Base-by-base conservation (phyloP, 1,140 invertebrate species). In the Condylostylus longicornis region DNA sequence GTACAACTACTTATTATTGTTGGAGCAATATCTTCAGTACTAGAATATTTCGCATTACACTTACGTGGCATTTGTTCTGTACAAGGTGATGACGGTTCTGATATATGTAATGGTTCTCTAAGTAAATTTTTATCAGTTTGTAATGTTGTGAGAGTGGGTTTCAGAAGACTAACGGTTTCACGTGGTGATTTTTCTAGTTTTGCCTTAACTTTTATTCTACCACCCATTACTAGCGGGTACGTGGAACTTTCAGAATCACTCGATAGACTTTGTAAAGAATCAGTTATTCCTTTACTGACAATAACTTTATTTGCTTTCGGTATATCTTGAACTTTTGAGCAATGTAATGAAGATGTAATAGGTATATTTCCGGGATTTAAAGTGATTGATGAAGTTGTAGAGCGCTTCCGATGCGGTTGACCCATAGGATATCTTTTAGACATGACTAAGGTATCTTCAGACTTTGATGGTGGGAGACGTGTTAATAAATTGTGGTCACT, bases 401-500 rank as follows among this genome's bases (percentile, higher is more conserved):
- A 10, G 43, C 28, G 4, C 18, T 14, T 19, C 46, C 40, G 5
- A 48, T 33, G 39, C 53, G 43, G 13, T 45, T 48, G 29, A 51
- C 45, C 47, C 18, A 60, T 45, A 41, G 57, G 49, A 44, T 74
- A 69, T 48, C 72, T 66, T 41, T 68, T 66, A 0, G 57, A 52
- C 3, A 70, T 51, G 3, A 76, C 69, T 14, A 84, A 48, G 0
- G 74, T 79, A 45, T 86, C 81, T 51, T 84, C 81, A 40, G 79
- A 83, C 20, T 75, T 69, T 0, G 80, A 83, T 0, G 79, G 77
- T 1, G 78, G 75, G 23, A 82, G 54, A 18, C 75, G 61, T 37
- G 64, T 58, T 8, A 53, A 44, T 20, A 36, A 22, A 31, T 40
- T 44, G 18, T 42, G 48, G 42, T 46, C 54, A 3, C 49, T 47